Evolutionary conservation across 2,888 invertebrate species (phyloP), one percentile per base, ranked within the genome.

Genomic region (Brenthis hecate): DNA sequence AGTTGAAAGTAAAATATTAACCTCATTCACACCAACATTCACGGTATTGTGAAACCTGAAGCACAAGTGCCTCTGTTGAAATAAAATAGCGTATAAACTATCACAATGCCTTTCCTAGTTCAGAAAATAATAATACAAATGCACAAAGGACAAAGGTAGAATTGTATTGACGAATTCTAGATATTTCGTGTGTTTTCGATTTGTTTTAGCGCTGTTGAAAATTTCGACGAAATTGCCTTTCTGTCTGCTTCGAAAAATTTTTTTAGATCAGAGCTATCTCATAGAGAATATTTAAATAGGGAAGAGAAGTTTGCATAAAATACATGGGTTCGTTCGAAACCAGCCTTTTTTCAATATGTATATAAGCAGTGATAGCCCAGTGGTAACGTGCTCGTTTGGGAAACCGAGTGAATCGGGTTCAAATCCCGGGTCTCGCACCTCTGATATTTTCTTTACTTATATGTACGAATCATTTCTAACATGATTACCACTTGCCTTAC

Each of bases 41-140:
- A 69, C 54, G 53, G 61, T 56, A 61, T 61, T 61, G 65, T 61
- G 51, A 48, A 69, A 65, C 55, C 66, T 54, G 47, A 66, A 66
- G 55, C 69, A 65, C 65, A 60, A 60, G 51, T 61, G 65, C 56
- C 60, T 61, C 43, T 56, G 63, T 56, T 51, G 28, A 54, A 61
- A 60, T 56, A 65, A 50, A 69, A 69, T 65, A 65, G 60, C 50
- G 28, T 65, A 56, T 56, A 61, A 61, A 65, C 65, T 61, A 65
- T 61, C 50, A 43, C 65, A 55, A 43, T 51, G 53, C 53, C 51
- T 13, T 43, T 23, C 28, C 68, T 54, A 53, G 43, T 36, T 19
- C 32, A 13, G 28, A 50, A 61, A 65, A 69, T 65, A 65, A 61
- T 65, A 65, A 55, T 43, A 56, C 19, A 62, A 54, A 50, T 60